phyloP scores from a whole-genome alignment of 2,888 invertebrate genomes.

The Phyllotreta striolata region DNA sequence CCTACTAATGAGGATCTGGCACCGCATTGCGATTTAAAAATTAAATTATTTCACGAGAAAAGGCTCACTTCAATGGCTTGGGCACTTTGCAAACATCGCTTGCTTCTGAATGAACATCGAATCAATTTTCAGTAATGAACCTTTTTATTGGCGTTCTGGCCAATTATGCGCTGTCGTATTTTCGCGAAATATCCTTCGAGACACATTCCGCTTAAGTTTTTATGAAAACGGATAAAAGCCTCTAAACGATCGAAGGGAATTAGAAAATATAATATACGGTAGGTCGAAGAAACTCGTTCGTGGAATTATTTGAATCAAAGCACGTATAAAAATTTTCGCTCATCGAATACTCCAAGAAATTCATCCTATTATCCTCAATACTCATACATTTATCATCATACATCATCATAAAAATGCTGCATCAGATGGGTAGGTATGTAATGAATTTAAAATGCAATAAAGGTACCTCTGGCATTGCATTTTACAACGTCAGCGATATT shows the following conservation, averaged over 20 bases:
- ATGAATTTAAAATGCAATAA: background rate
- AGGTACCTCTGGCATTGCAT: background rate
- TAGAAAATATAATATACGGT: background rate
- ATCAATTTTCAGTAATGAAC: slow-evolving; percentile 34
- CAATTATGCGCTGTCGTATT: slow-evolving; percentile 26
- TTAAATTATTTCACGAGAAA: slow-evolving; percentile 25
- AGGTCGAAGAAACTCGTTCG: background rate
- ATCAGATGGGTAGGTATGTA: no score
- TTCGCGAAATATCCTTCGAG: slow-evolving; percentile 17
- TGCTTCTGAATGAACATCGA: slow-evolving; percentile 24
- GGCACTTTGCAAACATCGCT: slow-evolving; percentile 31
- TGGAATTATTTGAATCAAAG: no score
- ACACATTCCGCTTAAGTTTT: slow-evolving; percentile 5
- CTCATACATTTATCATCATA: no score
- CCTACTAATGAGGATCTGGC: background rate
- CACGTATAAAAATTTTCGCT: no score
- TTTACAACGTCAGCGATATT: slow-evolving; percentile 5
- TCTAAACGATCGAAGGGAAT: background rate
- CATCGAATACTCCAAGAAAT: no score
- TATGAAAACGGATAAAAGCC: background rate
- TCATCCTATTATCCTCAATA: no score
- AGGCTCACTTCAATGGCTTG: slow-evolving; percentile 16
- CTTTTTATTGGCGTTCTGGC: slow-evolving; percentile 26
- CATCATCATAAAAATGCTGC: no score
- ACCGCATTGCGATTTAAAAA: slow-evolving; percentile 34